Evolutionary conservation across 2,113 vertebrate genomes (phyloP), one percentile per base, ranked within the genome.

Genomic region (Psittacus erithacus): DNA sequence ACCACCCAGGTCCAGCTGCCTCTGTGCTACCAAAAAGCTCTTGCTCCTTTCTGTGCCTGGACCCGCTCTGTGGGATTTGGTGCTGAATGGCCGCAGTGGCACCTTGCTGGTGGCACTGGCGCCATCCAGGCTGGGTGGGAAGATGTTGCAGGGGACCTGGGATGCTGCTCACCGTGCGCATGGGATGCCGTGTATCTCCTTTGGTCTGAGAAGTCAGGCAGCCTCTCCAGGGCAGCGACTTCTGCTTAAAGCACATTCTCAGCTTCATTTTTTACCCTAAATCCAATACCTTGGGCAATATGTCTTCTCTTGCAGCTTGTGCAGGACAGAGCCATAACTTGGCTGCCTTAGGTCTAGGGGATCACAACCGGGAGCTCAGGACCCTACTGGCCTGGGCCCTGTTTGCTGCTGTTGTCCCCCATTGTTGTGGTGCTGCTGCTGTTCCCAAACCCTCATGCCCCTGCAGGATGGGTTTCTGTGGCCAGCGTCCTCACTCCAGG

Each of bases 61-160:
- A 73, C 53, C 47, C 0, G 0, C 43, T 44, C 63, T 0, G 0
- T 0, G 2, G 47, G n/a, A 13, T 25, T 33, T 17, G 65, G 44
- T 12, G 4, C 49, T 10, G 13, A 11, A 38, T 24, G 6, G 49
- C 64, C 0, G 0, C 0, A 22, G 50, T 43, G 27, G 13, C 31
- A 27, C 38, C 31, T n/a, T 1, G 1, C 68, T 11, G 2, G 11
- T 2, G 33, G 31, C 41, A 28, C 41, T n/a, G 70, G 9, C 52
- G 62, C n/a, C 31, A 11, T 2, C 6, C 0, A 8, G 33, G 41
- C 25, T 50, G 15, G 20, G 49, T 11, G 15, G 9, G 11, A 10
- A 1, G 47, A 7, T 1, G 11, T 28, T 28, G 35, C 5, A 1
- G 31, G 59, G 25, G 20, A 7, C 38, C n/a, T 41, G 24, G 53